phyloP scores from a whole-genome alignment of 2,888 invertebrate species.

The Blera fallax region DNA sequence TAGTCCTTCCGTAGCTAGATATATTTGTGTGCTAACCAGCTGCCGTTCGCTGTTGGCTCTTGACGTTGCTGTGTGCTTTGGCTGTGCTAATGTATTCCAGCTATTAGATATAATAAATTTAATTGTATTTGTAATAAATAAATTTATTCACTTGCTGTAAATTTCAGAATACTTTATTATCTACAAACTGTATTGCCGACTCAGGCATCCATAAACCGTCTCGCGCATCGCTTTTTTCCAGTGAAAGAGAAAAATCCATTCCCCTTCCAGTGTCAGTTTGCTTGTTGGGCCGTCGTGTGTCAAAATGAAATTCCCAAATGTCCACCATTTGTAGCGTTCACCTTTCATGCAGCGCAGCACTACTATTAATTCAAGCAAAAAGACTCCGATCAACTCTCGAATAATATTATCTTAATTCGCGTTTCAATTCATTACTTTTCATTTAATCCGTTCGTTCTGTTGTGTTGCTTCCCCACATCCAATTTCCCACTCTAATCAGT shows the following conservation, averaged over 20 bases:
- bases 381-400: constrained; percentile 52
- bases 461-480: constrained; percentile 8
- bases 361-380: constrained; percentile 33
- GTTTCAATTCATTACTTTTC: constrained; percentile 10
- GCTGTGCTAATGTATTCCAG: too few relatives aligned
- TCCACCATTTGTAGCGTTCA: constrained; percentile 73
- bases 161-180: constrained; percentile 25
- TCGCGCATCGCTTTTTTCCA: constrained; percentile 32
- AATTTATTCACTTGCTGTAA: too few relatives aligned
- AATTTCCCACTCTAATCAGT: constrained; percentile 21
- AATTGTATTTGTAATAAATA: too few relatives aligned
- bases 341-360: constrained; percentile 70
- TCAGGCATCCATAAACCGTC: neutral
- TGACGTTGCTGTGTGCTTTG: too few relatives aligned
- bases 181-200: neutral
- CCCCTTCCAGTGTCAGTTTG: constrained; percentile 66
- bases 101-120: too few relatives aligned
- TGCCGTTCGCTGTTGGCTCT: too few relatives aligned
- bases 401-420: constrained; percentile 22
- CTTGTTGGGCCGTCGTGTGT: constrained; percentile 62
- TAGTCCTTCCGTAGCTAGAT: too few relatives aligned
- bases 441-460: constrained; percentile 22
- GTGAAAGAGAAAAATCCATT: neutral
- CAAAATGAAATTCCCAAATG: constrained; percentile 68
- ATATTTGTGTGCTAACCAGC: too few relatives aligned